A percentile compares a stretch with the other conserved stretches of the same genome.
Evolutionary conservation across 2,888 invertebrate species (phyloP).

Genomic region (Calliopum simillimum): DNA sequence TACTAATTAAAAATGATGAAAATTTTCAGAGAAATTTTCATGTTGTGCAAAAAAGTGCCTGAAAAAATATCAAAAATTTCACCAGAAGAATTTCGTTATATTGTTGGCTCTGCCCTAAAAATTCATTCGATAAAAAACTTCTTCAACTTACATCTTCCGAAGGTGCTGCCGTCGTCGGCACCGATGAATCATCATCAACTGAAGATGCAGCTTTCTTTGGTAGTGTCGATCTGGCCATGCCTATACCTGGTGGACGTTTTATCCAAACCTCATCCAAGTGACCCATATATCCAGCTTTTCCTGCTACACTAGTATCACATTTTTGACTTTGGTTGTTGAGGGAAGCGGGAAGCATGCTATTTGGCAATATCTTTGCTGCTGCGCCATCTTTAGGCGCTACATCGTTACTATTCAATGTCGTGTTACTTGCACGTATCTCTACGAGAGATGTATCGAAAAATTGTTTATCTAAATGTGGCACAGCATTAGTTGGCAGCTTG

Average conservation of each 20-base stretch:
- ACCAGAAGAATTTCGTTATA: no score
- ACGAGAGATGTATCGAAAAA: constrained; percentile 87
- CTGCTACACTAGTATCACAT: constrained; percentile 59
- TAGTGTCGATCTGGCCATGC: constrained; percentile 8
- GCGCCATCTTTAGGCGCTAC: not conserved
- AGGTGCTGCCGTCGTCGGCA: constrained; percentile 51
- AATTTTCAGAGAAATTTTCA: no score
- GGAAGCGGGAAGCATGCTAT: constrained; percentile 25
- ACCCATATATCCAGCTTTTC: constrained; percentile 45
- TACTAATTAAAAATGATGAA: no score
- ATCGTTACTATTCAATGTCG: not conserved
- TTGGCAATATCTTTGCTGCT: constrained; percentile 35
- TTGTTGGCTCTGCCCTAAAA: no score
- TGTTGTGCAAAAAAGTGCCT: no score
- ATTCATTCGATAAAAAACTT: not conserved
- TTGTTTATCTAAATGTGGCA: constrained; percentile 79
- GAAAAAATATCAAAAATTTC: no score
- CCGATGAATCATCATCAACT: constrained; percentile 40
- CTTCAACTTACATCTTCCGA: constrained; percentile 62
- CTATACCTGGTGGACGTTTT: constrained; percentile 47
- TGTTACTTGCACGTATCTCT: constrained; percentile 73
- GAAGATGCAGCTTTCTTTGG: constrained; percentile 38
- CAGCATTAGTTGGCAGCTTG: constrained; percentile 48
- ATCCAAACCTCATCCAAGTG: constrained; percentile 64
- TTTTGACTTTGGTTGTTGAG: constrained; percentile 53